These are phyloP conservation scores for Callochromis pleurospilus DNA, from an alignment of 2,113 vertebrate species.

Conservation along the genomic window DNA sequence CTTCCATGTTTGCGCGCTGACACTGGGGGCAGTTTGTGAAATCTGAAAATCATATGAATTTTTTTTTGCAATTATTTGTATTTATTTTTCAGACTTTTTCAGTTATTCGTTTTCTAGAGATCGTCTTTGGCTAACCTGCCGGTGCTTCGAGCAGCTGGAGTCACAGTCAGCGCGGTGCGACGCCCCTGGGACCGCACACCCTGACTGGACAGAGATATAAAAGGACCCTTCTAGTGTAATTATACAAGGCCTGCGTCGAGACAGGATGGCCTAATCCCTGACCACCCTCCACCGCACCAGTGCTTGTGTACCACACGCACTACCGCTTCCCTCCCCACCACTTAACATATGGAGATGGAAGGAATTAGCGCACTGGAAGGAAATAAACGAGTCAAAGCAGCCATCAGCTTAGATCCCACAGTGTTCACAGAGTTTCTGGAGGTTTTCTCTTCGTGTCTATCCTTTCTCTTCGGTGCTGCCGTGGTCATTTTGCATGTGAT, in stretches of 20 bases:
- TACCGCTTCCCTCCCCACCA: not conserved
- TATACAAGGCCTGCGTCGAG: conserved; percentile 48
- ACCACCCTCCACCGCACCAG: not conserved
- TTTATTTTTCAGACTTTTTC: not conserved
- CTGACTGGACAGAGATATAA: conserved; percentile 1
- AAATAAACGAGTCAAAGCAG: conserved; percentile 68
- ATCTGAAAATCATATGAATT: not conserved
- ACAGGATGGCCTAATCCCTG: conserved; percentile 60
- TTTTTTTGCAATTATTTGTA: not conserved
- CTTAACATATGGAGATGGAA: conserved; percentile 67
- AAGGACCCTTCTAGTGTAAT: conserved; percentile 22
- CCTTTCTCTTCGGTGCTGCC: fast-evolving
- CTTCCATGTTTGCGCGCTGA: not conserved
- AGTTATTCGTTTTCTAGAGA: not conserved
- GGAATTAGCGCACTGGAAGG: conserved; percentile 70
- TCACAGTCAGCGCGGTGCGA: not conserved
- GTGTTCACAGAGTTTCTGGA: conserved; percentile 13
- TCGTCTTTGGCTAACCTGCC: not conserved
- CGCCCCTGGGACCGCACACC: not conserved
- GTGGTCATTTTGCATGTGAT: not conserved
- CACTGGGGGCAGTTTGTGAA: not conserved
- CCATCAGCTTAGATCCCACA: conserved; percentile 29
- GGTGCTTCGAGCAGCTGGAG: not conserved
- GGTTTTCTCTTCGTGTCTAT: not conserved
- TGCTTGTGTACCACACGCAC: not conserved